phyloP scores from a whole-genome alignment of 2,888 invertebrate genomes.

The Agrochola macilenta region DNA sequence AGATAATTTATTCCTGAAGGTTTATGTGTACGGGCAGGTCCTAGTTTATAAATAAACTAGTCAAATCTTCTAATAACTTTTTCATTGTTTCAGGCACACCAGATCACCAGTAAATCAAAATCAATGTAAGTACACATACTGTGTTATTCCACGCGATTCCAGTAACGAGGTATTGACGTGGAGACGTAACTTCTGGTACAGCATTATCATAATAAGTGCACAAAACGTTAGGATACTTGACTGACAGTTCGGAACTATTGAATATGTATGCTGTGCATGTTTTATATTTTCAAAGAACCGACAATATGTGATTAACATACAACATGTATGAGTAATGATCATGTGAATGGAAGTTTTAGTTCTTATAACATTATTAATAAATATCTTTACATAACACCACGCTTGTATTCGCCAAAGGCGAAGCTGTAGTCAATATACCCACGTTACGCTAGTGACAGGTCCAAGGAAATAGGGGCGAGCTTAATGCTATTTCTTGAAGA shows the following conservation, averaged over 20 bases:
- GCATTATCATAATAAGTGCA: conserved; percentile 6
- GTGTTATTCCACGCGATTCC: conserved; percentile 1
- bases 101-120: conserved; percentile 1
- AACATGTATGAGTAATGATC: background rate
- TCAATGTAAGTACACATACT: conserved; percentile 39
- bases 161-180: background rate
- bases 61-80: background rate
- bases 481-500: background rate
- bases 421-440: background rate
- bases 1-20: no score
- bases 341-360: no score
- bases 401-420: no score
- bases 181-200: conserved; percentile 34
- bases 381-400: background rate
- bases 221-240: conserved; percentile 36
- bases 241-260: conserved; percentile 34
- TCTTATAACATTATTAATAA: background rate
- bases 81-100: conserved; percentile 46
- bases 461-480: background rate
- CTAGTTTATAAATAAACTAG: background rate
- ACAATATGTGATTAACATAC: background rate
- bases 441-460: background rate
- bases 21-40: no score
- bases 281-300: conserved; percentile 39
- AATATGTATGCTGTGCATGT: conserved; percentile 28